Conservation (phyloP, 2,113 vertebrate genomes). For the Phyllopteryx taeniolatus region DNA sequence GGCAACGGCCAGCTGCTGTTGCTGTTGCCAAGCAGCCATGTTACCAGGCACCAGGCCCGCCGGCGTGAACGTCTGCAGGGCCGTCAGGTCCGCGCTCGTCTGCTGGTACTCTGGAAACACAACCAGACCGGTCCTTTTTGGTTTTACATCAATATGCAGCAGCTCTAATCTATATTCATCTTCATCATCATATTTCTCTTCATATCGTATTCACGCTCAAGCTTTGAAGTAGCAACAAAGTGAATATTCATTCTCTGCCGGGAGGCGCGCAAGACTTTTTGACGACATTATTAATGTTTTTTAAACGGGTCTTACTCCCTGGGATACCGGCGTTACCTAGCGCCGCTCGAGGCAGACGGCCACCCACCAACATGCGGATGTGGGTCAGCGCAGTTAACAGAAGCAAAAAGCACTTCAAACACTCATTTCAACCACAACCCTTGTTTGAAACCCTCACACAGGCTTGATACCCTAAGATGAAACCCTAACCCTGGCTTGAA, state of each 20-base stretch:
- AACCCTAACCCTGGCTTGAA: too few species aligned
- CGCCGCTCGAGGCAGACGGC: neutral
- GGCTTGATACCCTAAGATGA: too few species aligned
- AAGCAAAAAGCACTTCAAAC: neutral
- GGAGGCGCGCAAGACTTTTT: conserved; percentile 9
- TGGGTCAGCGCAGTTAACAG: neutral
- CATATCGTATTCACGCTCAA: neutral
- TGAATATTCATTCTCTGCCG: conserved; percentile 61
- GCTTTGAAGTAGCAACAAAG: conserved; percentile 56
- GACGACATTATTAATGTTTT: conserved; percentile 14
- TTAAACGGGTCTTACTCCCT: neutral
- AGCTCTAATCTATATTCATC: conserved; percentile 68
- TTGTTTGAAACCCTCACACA: neutral
- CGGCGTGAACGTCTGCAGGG: conserved; percentile 88
- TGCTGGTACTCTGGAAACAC: conserved; percentile 86
- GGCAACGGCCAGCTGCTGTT: conserved; percentile 76
- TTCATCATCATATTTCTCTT: neutral
- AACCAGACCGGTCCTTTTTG: neutral
- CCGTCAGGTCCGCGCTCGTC: conserved; percentile 89
- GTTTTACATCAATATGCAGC: conserved; percentile 64
- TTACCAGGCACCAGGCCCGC: conserved; percentile 87
- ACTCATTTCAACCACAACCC: neutral
- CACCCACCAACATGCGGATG: neutral
- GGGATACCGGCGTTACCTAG: neutral
- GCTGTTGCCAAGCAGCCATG: conserved; percentile 91